These are phyloP conservation scores for Lacerta bilineata DNA, from an alignment of 2,797 vertebrate genomes.

Conservation along the genomic window DNA sequence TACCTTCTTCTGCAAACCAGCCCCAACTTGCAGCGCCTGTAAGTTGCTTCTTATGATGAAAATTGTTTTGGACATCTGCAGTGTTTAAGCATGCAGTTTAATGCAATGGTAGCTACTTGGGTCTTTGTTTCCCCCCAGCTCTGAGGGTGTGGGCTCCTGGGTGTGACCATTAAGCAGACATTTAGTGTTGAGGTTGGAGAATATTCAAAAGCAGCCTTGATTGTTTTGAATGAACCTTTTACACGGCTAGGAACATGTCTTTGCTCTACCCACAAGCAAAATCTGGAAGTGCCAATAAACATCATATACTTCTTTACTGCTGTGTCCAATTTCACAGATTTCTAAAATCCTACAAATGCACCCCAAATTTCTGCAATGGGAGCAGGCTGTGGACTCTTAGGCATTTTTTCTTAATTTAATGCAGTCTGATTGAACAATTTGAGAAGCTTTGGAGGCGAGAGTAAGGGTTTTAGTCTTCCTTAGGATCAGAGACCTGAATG, in stretches of 20 bases:
- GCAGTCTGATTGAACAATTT: not conserved
- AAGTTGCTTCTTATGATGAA: not conserved
- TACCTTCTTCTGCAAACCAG: not conserved
- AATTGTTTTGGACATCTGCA: not conserved
- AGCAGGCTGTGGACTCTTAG: not conserved
- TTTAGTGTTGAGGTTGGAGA: not conserved
- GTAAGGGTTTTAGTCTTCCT: not conserved
- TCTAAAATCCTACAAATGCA: not conserved
- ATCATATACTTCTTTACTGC: not conserved
- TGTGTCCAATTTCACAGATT: not conserved
- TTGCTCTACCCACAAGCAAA: not conserved
- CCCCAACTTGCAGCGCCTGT: not conserved
- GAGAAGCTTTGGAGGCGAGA: too few relatives aligned
- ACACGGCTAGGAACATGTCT: not conserved
- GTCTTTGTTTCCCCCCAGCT: not conserved
- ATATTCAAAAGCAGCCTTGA: not conserved
- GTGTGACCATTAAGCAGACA: not conserved
- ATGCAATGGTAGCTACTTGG: not conserved
- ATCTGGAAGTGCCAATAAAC: not conserved
- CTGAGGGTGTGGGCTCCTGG: not conserved
- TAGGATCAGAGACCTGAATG: too few relatives aligned
- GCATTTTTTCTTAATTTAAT: not conserved
- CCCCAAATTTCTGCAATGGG: not conserved
- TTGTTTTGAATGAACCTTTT: not conserved
- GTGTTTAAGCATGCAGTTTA: not conserved